Evolutionary conservation across 2,888 invertebrate genomes (phyloP).

Genomic region (Drosophila cracens): DNA sequence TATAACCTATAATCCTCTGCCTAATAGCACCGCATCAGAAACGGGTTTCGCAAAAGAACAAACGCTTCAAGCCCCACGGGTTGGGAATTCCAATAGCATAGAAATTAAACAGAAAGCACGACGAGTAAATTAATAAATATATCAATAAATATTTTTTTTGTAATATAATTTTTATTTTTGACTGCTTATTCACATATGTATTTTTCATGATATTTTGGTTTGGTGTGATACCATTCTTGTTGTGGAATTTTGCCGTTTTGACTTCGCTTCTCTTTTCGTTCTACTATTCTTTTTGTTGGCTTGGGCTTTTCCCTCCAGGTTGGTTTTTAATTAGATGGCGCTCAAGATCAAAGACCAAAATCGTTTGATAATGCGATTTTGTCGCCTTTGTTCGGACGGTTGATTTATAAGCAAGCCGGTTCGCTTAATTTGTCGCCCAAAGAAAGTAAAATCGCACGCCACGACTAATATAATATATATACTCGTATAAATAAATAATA

Average conservation of each 20-base stretch:
- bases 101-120: constrained; percentile 56
- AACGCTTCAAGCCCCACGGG: constrained; percentile 27
- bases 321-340: constrained; percentile 29
- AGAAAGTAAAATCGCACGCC: constrained; percentile 66
- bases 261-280: constrained; percentile 9
- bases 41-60: constrained; percentile 74
- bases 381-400: constrained; percentile 61
- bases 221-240: not conserved
- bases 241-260: constrained; percentile 32
- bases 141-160: constrained; percentile 30
- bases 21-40: constrained; percentile 26
- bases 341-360: constrained; percentile 56
- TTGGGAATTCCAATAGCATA: constrained; percentile 56
- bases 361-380: constrained; percentile 52
- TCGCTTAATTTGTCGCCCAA: constrained; percentile 44
- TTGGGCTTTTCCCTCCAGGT: constrained; percentile 52
- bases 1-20: constrained; percentile 36
- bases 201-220: constrained; percentile 27
- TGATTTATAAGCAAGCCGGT: constrained; percentile 68
- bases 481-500: too few relatives aligned
- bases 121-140: constrained; percentile 43
- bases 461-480: not conserved
- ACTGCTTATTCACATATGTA: constrained; percentile 16
- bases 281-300: constrained; percentile 34
- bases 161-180: constrained; percentile 43